Conservation (phyloP, 2,888 invertebrate species). For the Plagodis pulveraria region DNA sequence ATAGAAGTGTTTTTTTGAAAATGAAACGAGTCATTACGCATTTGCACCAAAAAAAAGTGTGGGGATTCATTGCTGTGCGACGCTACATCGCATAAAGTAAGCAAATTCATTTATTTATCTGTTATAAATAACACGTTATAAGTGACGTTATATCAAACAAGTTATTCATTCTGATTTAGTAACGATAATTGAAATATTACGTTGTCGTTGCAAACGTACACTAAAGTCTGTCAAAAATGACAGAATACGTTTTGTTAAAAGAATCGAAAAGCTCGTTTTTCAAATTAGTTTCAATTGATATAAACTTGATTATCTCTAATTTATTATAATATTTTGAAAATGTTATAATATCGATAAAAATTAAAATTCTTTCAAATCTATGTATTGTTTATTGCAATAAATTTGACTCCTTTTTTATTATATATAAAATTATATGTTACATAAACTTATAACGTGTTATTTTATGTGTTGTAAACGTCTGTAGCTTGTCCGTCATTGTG, state of each 20-base stretch:
- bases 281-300: no score
- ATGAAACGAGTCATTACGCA: conserved; percentile 55
- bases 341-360: no score
- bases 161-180: neutral
- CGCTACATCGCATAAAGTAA: conserved; percentile 60
- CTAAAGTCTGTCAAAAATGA: no score
- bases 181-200: no score
- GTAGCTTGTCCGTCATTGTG: conserved; percentile 28
- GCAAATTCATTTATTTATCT: conserved; percentile 54
- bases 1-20: conserved; percentile 57
- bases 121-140: conserved; percentile 31
- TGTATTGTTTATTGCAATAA: no score
- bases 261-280: no score
- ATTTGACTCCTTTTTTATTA: no score
- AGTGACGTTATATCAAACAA: conserved; percentile 32
- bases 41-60: conserved; percentile 19
- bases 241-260: no score
- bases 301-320: no score
- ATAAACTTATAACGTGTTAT: conserved; percentile 34
- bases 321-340: no score
- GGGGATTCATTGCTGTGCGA: conserved; percentile 41
- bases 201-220: no score
- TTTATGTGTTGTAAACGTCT: conserved; percentile 19
- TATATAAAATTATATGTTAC: conserved; percentile 6
- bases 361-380: no score